Base-by-base conservation (phyloP, 2,888 invertebrate genomes). In the Drosophila ustulata region DNA sequence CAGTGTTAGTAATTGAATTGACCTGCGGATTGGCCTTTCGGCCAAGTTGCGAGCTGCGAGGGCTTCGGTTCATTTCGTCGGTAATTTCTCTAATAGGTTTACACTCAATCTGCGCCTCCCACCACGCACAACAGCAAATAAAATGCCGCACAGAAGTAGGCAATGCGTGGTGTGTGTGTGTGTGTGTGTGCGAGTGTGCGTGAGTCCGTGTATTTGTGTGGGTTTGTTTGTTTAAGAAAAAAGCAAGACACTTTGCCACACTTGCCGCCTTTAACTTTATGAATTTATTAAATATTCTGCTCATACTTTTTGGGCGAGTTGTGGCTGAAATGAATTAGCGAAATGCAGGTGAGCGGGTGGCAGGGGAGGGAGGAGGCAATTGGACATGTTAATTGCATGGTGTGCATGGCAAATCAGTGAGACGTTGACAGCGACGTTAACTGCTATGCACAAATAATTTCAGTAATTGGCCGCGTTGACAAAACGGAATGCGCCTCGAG, bases 1-100 rank as follows among this genome's bases (percentile, higher is more conserved):
- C 50, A 53, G 46, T 47, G 64, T 68, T 75, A 50, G 81, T 80
- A 80, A 80, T 80, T 80, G 79, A 80, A 80, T 80, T 80, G 74
- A 80, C 68, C 81, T 66, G 71, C 65, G 70, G 67, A 75, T 73
- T 78, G 73, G 79, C 65, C 78, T 43, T 50, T 66, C 25, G 65
- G 51, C 58, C 68, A 65, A 32, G 32, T 32, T 32, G 32, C 32
- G 32, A 32, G 53, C 47, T 66, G 53, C 64, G 66, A 53, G 63
- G 65, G 66, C 66, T 66, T 65, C 74, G 73, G 68, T 81, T 80
- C 75, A 86, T 84, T 83, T 82, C 80, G 82, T 77, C 76, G 78
- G 88, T 83, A 88, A 86, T 86, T 88, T 88, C 78, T 85, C 68
- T 87, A 87, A 87, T 87, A 84, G 87, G 82, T 76, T 88, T 87